Conservation (phyloP, 2,797 vertebrate species). For the Eulemur coronatus region DNA sequence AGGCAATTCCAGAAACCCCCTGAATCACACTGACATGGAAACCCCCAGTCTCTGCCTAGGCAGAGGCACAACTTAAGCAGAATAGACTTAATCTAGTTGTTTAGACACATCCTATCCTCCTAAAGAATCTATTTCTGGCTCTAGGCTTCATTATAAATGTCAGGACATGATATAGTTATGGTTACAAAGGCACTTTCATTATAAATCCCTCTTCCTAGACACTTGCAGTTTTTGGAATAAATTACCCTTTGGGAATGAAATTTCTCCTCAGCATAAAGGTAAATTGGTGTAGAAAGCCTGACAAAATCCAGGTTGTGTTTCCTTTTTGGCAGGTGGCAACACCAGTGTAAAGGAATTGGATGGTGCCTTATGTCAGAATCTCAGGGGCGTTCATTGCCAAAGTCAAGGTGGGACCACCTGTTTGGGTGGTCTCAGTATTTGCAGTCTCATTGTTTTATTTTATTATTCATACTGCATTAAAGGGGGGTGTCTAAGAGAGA, state of each 20-base stretch:
- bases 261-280: constrained; percentile 33
- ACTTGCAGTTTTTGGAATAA: constrained; percentile 62
- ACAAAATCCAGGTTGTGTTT: constrained; percentile 12
- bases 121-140: constrained; percentile 58
- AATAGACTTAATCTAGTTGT: constrained; percentile 32
- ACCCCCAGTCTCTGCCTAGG: background rate
- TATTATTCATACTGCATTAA: background rate
- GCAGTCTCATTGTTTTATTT: background rate
- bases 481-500: background rate
- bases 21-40: background rate
- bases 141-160: constrained; percentile 70
- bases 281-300: constrained; percentile 27
- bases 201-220: constrained; percentile 53
- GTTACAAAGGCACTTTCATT: constrained; percentile 56
- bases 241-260: constrained; percentile 68
- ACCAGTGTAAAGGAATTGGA: background rate
- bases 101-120: background rate
- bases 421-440: background rate
- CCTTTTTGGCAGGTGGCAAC: background rate
- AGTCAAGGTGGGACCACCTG: background rate
- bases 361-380: background rate
- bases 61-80: background rate
- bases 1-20: background rate
- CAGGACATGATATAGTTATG: constrained; percentile 43
- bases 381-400: background rate